Evolutionary conservation across 2,113 vertebrate species (phyloP).

Genomic region (Pandion haliaetus): DNA sequence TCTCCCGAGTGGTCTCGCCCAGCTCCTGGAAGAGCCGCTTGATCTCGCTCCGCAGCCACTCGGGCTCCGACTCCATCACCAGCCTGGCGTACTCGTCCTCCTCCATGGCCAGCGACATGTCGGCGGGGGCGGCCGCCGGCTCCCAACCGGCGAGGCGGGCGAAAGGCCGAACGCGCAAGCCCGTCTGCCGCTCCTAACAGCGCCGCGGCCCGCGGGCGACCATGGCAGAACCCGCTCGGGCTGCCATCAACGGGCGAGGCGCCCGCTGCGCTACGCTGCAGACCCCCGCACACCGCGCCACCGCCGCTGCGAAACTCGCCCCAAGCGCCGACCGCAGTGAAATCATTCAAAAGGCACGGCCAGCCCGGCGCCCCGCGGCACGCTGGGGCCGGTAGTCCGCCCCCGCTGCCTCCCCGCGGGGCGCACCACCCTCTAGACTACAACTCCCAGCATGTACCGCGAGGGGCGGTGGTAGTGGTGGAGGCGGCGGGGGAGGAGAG

Average conservation of each 20-base stretch:
- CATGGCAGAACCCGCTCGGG: neutral
- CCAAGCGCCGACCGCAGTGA: slow-evolving; percentile 48
- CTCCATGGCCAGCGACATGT: slow-evolving; percentile 79
- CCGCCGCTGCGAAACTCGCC: neutral
- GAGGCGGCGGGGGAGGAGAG: neutral
- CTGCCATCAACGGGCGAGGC: neutral
- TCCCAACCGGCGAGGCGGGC: neutral
- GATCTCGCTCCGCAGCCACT: slow-evolving; percentile 88
- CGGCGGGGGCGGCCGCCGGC: neutral
- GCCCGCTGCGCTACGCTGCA: neutral
- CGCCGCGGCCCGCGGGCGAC: neutral
- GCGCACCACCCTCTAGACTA: too few species aligned
- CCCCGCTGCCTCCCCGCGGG: accelerated
- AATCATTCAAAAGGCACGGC: slow-evolving; percentile 75
- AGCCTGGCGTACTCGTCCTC: slow-evolving; percentile 83
- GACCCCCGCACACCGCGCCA: neutral
- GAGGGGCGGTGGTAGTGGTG: too few species aligned
- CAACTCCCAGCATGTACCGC: too few species aligned
- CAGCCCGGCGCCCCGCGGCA: neutral
- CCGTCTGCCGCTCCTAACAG: neutral
- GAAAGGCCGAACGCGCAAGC: neutral
- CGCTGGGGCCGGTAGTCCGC: neutral
- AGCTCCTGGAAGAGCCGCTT: slow-evolving; percentile 89
- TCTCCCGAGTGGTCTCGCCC: slow-evolving; percentile 90
- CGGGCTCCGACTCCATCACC: slow-evolving; percentile 87